A percentile compares a stretch with the other conserved stretches of the same genome.
Evolutionary conservation across 2,797 vertebrate species (phyloP).

Genomic region (Girardinus metallicus): DNA sequence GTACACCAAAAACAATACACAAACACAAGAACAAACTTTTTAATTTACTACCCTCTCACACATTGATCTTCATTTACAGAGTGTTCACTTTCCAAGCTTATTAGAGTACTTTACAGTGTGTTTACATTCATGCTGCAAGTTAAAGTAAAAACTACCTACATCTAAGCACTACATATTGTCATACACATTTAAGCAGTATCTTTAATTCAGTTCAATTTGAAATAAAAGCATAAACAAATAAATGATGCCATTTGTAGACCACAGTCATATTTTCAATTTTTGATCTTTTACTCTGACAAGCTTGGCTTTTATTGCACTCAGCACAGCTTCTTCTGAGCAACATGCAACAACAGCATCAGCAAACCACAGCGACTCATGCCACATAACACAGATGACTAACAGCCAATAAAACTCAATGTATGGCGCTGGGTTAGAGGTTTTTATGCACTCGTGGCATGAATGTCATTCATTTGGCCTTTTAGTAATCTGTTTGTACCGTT

Average conservation of each 20-base stretch:
- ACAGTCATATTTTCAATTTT: background rate
- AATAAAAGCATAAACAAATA: background rate
- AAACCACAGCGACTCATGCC: conserved; percentile 66
- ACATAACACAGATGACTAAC: conserved; percentile 51
- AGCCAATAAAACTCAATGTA: conserved; percentile 44
- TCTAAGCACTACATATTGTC: background rate
- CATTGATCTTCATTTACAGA: conserved; percentile 9
- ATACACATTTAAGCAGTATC: background rate
- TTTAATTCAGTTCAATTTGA: background rate
- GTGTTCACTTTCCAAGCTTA: conserved; percentile 59
- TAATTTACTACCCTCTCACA: conserved; percentile 22
- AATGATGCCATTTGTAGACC: background rate
- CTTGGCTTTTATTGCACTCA: conserved; percentile 47
- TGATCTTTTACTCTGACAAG: conserved; percentile 56
- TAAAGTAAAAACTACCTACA: background rate
- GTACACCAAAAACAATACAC: conserved; percentile 30
- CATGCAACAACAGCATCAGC: conserved; percentile 71
- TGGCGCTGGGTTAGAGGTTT: background rate
- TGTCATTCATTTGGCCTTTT: background rate
- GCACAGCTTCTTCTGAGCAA: conserved; percentile 47
- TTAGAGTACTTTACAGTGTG: conserved; percentile 50
- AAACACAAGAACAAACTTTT: conserved; percentile 28
- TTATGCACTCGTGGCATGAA: background rate
- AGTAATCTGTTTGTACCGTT: background rate
- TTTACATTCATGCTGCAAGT: conserved; percentile 1